Evolutionary conservation across 2,888 invertebrate genomes (phyloP), one percentile per base, ranked within the genome.

Genomic region (Drosophila bunnanda): DNA sequence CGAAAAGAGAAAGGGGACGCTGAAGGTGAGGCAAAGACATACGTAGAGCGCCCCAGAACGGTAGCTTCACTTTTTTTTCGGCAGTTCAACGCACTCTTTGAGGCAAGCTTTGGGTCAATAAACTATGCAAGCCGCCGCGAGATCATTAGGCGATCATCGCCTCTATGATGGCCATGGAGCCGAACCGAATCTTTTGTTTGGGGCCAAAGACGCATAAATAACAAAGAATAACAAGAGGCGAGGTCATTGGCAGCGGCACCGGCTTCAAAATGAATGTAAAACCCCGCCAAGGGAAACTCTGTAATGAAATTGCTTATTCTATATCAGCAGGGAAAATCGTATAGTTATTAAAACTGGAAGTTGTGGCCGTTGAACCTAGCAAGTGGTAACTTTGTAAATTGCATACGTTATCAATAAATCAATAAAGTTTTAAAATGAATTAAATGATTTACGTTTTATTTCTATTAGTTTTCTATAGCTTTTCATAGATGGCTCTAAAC

Each of bases 1-100:
- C 34, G 28, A 67, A 32, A 54, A 66, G 32, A 39, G 55, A 54
- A 52, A 52, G 50, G 38, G 53, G 53, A 34, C 53, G 25, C 25
- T 22, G 25, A 17, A 53, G 50, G 50, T 50, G 34, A 34, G 41
- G 57, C 17, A 10, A 44, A 55, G 54, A 55, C 46, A 22, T 46
- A 55, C 46, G 17, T 46, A 55, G 67, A 65, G 65, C 50, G 66
- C 66, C 36, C 66, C 36, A 66, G 79, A 43, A 71, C 59, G 70
- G 54, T 70, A 70, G 70, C 85, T 80, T 86, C 86, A 83, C 82
- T 80, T 88, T 82, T 82, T 80, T 68, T 52, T 77, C 55, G 82
- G 74, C 70, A 76, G 86, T 83, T 86, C 83, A 83, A 81, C 75
- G 78, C 84, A 85, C 85, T 52, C 50, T 86, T 80, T 76, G 73